Base-by-base conservation (phyloP, 2,888 invertebrate genomes). In the Drosophila dives region DNA sequence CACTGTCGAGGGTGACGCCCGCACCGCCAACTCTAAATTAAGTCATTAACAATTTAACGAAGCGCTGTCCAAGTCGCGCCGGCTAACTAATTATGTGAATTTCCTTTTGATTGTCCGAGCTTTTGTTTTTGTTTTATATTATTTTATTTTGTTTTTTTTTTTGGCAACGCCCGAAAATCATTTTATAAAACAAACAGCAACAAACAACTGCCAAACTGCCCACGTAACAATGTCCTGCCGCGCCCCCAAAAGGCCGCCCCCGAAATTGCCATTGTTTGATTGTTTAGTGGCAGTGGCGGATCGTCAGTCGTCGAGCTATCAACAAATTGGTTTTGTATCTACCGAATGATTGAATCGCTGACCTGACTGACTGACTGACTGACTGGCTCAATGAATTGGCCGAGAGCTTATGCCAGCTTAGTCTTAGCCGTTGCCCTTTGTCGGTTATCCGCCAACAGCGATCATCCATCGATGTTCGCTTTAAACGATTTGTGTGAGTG, bases 41-140 rank as follows among this genome's bases (percentile, higher is more conserved):
- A 91, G 91, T 81, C 89, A 90, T 90, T 90, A 91, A 91, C 88
- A 82, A 80, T 78, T 83, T 76, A 83, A 83, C 86, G 72, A 83
- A 83, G 72, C 75, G 72, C 74, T 72, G 77, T 81, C 84, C 62
- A 72, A 72, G 75, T 69, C 72, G 71, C 79, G 73, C 68, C 73
- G 77, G n/a, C 73, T 64, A 91, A 89, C 90, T 91, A 91, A 91
- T 91, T 92, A 92, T 91, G 87, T 91, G 91, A 91, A 91, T 91
- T 92, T 92, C 91, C 83, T 91, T 81, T 81, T 78, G 80, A 84
- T 86, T 80, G 77, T 78, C 48, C 67, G 33, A 75, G 55, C 67
- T 72, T 59, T 65, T 23, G 20, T 10, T 20, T 6, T 15, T 33
- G 23, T 34, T 36, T 36, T 36, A 12, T 15, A 32, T 15, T 54